Percentiles rank a stretch among this genome's conserved stretches.
Conservation (phyloP, 2,797 vertebrate species). For the Acomys russatus region DNA sequence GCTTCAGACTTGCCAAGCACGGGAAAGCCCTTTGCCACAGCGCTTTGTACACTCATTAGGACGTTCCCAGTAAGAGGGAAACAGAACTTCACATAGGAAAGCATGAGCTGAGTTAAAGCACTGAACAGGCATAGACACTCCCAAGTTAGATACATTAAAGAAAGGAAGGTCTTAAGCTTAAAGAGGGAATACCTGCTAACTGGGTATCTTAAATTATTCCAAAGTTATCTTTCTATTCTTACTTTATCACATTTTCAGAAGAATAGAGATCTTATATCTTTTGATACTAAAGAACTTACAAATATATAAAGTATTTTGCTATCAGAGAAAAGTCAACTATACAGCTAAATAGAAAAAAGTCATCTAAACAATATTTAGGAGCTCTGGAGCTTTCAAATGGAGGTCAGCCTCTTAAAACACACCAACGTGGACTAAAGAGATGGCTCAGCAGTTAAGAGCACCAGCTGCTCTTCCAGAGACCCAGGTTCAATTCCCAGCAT, state of each 20-base stretch:
- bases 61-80: conserved; percentile 85
- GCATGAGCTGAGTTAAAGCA: conserved; percentile 85
- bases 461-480: too few species aligned
- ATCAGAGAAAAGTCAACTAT: conserved; percentile 14
- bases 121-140: conserved; percentile 76
- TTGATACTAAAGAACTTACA: conserved; percentile 18
- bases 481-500: too few species aligned
- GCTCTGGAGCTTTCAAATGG: not conserved
- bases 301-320: conserved; percentile 28
- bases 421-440: not conserved
- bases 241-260: conserved; percentile 46
- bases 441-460: too few species aligned
- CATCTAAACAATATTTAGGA: not conserved
- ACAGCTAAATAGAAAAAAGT: conserved; percentile 37
- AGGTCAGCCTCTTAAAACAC: not conserved
- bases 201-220: conserved; percentile 60
- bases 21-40: conserved; percentile 86
- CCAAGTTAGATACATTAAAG: conserved; percentile 71
- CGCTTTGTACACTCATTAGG: conserved; percentile 86
- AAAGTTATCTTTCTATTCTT: conserved; percentile 61
- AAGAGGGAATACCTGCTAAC: conserved; percentile 48
- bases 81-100: conserved; percentile 88
- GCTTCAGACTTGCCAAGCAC: conserved; percentile 86
- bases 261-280: conserved; percentile 18
- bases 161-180: conserved; percentile 58